A percentile compares a stretch with the other conserved stretches of the same genome.
These are phyloP conservation scores for Apodemia mormo DNA, from an alignment of 2,888 invertebrate genomes.

Conservation along the genomic window DNA sequence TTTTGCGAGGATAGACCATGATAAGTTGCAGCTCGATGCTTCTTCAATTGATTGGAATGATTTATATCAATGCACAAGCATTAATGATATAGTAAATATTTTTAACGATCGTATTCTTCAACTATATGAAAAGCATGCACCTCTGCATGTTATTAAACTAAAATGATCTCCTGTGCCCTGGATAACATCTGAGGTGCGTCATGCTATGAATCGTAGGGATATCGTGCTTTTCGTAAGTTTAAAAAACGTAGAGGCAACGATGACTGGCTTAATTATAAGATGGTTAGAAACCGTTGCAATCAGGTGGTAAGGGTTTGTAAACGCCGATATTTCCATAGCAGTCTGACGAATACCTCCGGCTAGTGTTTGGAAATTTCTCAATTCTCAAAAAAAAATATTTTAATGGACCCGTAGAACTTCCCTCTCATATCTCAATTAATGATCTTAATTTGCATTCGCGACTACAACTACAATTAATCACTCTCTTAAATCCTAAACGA, in stretches of 20 bases:
- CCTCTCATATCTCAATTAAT: no score
- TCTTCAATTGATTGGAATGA: background rate
- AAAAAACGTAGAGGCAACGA: background rate
- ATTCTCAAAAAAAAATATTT: no score
- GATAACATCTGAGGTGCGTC: background rate
- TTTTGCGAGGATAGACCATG: background rate
- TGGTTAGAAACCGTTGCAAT: background rate
- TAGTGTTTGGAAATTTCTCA: background rate
- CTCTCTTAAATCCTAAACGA: background rate
- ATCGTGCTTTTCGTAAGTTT: no score
- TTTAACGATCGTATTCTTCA: background rate
- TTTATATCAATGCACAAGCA: background rate
- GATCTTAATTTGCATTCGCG: no score
- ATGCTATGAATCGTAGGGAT: background rate
- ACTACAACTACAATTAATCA: no score
- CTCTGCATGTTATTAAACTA: background rate
- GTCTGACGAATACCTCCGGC: background rate
- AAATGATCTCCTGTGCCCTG: background rate
- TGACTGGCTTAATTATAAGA: background rate
- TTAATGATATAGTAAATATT: background rate
- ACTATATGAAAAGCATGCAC: background rate
- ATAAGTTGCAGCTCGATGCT: background rate
- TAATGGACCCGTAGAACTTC: no score
- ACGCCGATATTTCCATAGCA: background rate
- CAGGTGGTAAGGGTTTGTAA: background rate